Evolutionary conservation across 2,888 invertebrate species (phyloP).

Genomic region (Epinotia brunnichana): DNA sequence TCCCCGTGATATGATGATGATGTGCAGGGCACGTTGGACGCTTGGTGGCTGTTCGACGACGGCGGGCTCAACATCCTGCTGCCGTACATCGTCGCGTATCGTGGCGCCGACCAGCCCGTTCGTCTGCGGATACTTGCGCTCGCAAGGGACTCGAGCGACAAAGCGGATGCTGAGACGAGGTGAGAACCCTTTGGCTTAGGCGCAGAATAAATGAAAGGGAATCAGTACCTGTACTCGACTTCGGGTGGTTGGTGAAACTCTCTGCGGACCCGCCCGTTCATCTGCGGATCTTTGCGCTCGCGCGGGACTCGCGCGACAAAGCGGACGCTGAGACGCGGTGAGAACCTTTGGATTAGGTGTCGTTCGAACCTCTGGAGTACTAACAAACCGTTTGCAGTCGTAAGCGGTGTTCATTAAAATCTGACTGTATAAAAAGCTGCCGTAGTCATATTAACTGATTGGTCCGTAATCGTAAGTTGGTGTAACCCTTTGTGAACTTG

Average conservation of each 20-base stretch:
- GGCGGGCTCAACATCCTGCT: slow-evolving; percentile 92
- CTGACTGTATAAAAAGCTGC: too few relatives aligned
- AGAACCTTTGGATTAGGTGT: neutral
- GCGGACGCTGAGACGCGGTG: slow-evolving; percentile 34
- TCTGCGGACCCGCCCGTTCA: slow-evolving; percentile 41
- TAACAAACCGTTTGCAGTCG: too few relatives aligned
- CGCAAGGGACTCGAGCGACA: slow-evolving; percentile 25
- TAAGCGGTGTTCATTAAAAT: too few relatives aligned
- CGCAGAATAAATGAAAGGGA: too few relatives aligned
- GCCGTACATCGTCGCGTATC: slow-evolving; percentile 47
- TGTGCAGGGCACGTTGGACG: slow-evolving; percentile 85
- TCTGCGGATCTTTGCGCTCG: slow-evolving; percentile 48
- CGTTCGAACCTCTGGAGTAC: too few relatives aligned
- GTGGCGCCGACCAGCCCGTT: slow-evolving; percentile 46
- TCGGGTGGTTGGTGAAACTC: too few relatives aligned
- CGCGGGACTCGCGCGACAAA: slow-evolving; percentile 28
- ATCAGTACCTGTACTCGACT: too few relatives aligned
- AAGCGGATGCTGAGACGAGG: slow-evolving; percentile 34
- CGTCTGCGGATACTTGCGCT: slow-evolving; percentile 48
- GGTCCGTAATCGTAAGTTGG: too few relatives aligned
- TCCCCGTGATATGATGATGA: neutral
- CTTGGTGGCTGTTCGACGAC: slow-evolving; percentile 98
- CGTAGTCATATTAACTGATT: too few relatives aligned
- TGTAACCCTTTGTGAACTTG: too few relatives aligned
- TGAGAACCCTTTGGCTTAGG: neutral